phyloP scores from a whole-genome alignment of 2,797 vertebrate species.

The Pitangus sulphuratus region DNA sequence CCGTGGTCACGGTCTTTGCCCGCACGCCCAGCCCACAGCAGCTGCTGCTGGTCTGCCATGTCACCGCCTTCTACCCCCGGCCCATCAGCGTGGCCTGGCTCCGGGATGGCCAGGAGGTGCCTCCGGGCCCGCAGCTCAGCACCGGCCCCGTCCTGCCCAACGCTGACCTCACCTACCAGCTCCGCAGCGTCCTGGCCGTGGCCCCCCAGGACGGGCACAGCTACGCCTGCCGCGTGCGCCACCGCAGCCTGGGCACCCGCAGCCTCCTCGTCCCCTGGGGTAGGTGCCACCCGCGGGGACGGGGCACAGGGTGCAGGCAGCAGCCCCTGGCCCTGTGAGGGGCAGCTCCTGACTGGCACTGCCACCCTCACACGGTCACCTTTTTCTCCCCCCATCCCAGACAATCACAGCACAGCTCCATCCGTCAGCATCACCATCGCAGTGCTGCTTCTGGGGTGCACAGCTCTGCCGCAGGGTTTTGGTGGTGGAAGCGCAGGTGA shows the following conservation, averaged over 20 bases:
- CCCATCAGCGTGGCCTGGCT: conserved; percentile 5
- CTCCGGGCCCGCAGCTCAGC: background rate
- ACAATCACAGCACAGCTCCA: fast-evolving
- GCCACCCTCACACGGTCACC: fast-evolving
- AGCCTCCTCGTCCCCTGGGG: conserved; percentile 19
- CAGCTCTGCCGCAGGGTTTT: background rate
- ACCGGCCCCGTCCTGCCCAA: background rate
- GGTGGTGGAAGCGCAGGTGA: conserved; percentile 14
- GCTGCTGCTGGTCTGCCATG: background rate
- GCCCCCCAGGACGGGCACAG: background rate
- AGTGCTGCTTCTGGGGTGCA: background rate
- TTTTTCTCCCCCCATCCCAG: background rate
- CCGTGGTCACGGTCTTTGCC: background rate
- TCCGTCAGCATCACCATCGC: fast-evolving
- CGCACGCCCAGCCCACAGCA: background rate
- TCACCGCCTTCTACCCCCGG: conserved; percentile 2
- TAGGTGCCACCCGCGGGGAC: background rate
- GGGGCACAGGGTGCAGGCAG: too few species aligned
- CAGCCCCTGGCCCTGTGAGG: background rate
- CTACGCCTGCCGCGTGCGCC: background rate
- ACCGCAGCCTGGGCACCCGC: conserved; percentile 1
- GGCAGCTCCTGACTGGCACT: background rate
- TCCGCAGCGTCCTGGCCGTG: background rate
- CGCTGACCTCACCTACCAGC: conserved; percentile 13
- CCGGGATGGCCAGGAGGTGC: background rate